phyloP scores from a whole-genome alignment of 1,140 invertebrate species.

The Eumeta japonica region DNA sequence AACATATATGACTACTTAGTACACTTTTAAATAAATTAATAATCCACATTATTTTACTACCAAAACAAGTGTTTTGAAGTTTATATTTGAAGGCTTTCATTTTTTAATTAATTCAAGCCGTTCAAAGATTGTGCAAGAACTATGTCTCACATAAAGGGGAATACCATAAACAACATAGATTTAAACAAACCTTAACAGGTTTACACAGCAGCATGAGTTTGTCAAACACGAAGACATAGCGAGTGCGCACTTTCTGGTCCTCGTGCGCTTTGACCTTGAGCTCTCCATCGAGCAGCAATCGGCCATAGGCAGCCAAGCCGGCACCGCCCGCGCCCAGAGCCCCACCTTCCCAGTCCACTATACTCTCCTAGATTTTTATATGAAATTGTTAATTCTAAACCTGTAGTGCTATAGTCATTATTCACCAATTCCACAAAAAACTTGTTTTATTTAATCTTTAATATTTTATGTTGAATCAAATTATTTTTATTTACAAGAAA shows the following conservation, averaged over 20 bases:
- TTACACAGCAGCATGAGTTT: slow-evolving; percentile 96
- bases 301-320: slow-evolving; percentile 84
- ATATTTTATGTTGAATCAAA: no score
- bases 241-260: slow-evolving; percentile 79
- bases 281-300: slow-evolving; percentile 89
- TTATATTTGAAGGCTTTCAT: no score
- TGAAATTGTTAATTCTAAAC: not conserved
- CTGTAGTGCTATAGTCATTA: no score
- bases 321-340: slow-evolving; percentile 77
- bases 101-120: no score
- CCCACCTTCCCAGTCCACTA: slow-evolving; percentile 78
- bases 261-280: slow-evolving; percentile 88
- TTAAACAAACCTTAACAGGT: slow-evolving; percentile 69
- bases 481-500: no score
- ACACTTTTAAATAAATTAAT: no score
- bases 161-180: slow-evolving; percentile 3
- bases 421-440: no score
- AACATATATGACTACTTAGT: no score
- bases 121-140: no score
- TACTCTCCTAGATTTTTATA: slow-evolving; percentile 62
- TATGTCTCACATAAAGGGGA: not conserved
- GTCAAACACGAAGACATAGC: slow-evolving; percentile 96
- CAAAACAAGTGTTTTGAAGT: no score
- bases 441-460: no score
- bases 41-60: no score